phyloP scores from a whole-genome alignment of 2,113 vertebrate species.

The Nyctereutes procyonoides region DNA sequence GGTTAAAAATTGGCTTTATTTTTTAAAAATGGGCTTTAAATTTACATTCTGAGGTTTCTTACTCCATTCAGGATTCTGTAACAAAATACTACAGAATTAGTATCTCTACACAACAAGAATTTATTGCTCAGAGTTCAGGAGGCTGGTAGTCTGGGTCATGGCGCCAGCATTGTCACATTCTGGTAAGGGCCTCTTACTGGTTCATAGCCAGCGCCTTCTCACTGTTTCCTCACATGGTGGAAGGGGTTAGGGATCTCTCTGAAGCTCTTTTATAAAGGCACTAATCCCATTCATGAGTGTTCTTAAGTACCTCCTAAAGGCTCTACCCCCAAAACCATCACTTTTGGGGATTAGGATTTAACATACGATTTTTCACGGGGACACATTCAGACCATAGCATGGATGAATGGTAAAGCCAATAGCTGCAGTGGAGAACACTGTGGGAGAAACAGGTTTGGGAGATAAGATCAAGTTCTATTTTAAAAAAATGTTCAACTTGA shows the following conservation, averaged over 20 bases:
- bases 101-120: neutral
- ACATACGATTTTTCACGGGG: neutral
- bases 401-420: neutral
- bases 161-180: neutral
- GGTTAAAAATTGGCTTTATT: neutral
- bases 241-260: neutral
- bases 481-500: conserved; percentile 55
- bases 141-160: neutral
- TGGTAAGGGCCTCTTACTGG: neutral
- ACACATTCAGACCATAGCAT: neutral
- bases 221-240: neutral
- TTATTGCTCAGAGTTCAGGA: neutral
- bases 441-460: conserved; percentile 22
- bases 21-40: neutral
- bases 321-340: neutral
- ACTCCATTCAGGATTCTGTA: neutral
- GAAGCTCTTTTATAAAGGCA: neutral
- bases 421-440: neutral
- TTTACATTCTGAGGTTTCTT: neutral
- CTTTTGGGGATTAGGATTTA: neutral
- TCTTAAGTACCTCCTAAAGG: neutral
- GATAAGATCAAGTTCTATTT: conserved; percentile 31
- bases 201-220: neutral
- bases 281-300: neutral
- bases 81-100: neutral